Base-by-base conservation (phyloP, 2,888 invertebrate genomes). In the Dione juno region DNA sequence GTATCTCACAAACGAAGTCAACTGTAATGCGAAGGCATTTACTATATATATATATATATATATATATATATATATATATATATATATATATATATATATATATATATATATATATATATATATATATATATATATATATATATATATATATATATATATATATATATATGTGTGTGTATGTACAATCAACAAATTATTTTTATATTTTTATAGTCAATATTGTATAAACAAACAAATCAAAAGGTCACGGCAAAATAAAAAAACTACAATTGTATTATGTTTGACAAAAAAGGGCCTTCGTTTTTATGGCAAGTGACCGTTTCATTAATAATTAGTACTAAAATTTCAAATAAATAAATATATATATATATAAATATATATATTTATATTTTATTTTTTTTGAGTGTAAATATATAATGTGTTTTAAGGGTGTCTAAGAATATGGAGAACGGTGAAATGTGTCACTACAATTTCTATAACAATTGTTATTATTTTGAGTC, bases 201-300 rank as follows among this genome's bases (percentile, higher is more conserved):
- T 16, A 48, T 16, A 48, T 48, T n/a, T 45, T 1, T 45, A 45
- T n/a, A 45, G 14, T 45, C 45, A 45, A 45, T 45, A n/a, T 6
- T n/a, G 35, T 21, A 13, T 53, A 2, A 3, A 37, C 37, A 54
- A 54, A 54, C 45, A 45, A n/a, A 61, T 43, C 43, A 28, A 61
- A 45, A 45, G 61, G 61, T 61, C 28, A 45, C n/a, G 61, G 6
- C 21, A 28, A 11, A 21, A 43, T 61, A 61, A 61, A 61, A 61
- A 61, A 61, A 43, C 61, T 28, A 43, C 61, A 61, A 45, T 45
- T 45, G 21, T 59, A 43, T 43, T 41, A 19, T 21, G 10, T 10
- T 2, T n/a, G 11, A 45, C 61, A 61, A 61, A 61, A 61, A 61
- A 61, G 61, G 28, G 45, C 45, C 61, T 61, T 61, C 28, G 61